A percentile compares a stretch with the other conserved stretches of the same genome.
These are phyloP conservation scores for Bergia puertoricense DNA, from an alignment of 92 coral and sea anemone species.

Conservation along the genomic window DNA sequence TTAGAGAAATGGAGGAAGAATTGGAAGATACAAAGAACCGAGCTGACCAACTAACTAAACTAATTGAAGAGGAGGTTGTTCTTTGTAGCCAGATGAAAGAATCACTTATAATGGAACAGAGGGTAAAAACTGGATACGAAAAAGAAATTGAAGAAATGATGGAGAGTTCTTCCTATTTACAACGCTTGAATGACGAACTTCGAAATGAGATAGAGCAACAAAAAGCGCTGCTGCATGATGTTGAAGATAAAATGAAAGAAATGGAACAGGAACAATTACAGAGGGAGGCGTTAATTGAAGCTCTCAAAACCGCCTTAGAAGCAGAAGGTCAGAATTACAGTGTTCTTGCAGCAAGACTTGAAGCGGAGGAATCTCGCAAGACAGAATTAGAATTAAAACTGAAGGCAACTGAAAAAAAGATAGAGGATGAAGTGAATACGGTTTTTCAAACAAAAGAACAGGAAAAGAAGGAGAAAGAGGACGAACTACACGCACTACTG, in stretches of 20 bases:
- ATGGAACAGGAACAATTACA: slow-evolving; percentile 58
- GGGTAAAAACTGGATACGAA: slow-evolving; percentile 64
- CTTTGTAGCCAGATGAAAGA: slow-evolving; percentile 66
- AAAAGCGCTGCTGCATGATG: slow-evolving; percentile 52
- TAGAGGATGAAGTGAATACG: slow-evolving; percentile 59
- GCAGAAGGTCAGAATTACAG: slow-evolving; percentile 78
- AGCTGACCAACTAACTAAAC: slow-evolving; percentile 18
- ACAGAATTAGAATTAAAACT: slow-evolving; percentile 64
- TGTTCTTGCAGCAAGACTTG: slow-evolving; percentile 70
- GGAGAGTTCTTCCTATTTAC: slow-evolving; percentile 52
- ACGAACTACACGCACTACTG: slow-evolving; percentile 56
- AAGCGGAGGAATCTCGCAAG: slow-evolving; percentile 67
- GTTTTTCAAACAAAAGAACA: slow-evolving; percentile 60
- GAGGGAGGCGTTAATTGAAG: slow-evolving; percentile 62
- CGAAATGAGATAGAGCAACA: slow-evolving; percentile 58
- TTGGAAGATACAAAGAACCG: slow-evolving; percentile 44
- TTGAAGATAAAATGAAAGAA: slow-evolving; percentile 63
- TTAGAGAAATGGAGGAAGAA: slow-evolving; percentile 52
- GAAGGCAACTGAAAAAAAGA: slow-evolving; percentile 61
- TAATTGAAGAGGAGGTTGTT: slow-evolving; percentile 50
- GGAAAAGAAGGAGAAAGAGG: slow-evolving; percentile 66
- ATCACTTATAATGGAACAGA: slow-evolving; percentile 67
- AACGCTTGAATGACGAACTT: slow-evolving; percentile 50
- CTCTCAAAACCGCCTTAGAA: slow-evolving; percentile 75
- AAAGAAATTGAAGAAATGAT: slow-evolving; percentile 58